Evolutionary conservation across 2,113 vertebrate genomes (phyloP).

Genomic region (Grantiella picta): DNA sequence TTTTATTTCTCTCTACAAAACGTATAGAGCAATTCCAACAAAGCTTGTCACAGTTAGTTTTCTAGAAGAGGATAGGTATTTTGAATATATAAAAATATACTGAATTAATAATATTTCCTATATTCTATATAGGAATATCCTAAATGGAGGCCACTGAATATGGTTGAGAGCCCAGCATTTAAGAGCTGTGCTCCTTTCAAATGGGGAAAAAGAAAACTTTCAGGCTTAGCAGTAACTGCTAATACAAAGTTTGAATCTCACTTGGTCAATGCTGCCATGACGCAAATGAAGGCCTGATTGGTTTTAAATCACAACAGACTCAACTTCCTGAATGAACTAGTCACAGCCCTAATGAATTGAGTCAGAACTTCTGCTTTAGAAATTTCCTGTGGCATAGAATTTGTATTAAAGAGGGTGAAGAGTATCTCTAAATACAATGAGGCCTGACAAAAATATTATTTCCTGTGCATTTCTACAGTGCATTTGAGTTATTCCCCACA

Average conservation of each 20-base stretch:
- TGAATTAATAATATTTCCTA: neutral
- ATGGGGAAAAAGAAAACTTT: neutral
- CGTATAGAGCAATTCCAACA: neutral
- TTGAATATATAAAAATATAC: neutral
- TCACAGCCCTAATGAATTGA: neutral
- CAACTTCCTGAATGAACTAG: neutral
- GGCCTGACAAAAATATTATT: neutral
- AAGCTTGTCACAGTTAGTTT: slow-evolving; percentile 24
- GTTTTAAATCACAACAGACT: neutral
- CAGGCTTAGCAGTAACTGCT: neutral
- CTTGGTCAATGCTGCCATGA: neutral
- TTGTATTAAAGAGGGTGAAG: neutral
- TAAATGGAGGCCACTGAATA: neutral
- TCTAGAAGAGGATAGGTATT: neutral
- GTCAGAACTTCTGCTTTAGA: neutral
- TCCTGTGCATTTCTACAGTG: neutral
- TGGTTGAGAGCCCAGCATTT: neutral
- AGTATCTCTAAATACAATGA: neutral
- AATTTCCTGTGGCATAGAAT: neutral
- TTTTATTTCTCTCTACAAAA: slow-evolving; percentile 38
- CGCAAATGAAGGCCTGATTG: neutral
- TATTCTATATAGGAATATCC: neutral
- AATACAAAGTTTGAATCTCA: neutral
- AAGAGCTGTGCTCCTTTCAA: neutral
- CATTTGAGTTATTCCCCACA: neutral